Evolutionary conservation across 2,113 vertebrate genomes (phyloP), one percentile per base, ranked within the genome.

Genomic region (Montifringilla adamsi): DNA sequence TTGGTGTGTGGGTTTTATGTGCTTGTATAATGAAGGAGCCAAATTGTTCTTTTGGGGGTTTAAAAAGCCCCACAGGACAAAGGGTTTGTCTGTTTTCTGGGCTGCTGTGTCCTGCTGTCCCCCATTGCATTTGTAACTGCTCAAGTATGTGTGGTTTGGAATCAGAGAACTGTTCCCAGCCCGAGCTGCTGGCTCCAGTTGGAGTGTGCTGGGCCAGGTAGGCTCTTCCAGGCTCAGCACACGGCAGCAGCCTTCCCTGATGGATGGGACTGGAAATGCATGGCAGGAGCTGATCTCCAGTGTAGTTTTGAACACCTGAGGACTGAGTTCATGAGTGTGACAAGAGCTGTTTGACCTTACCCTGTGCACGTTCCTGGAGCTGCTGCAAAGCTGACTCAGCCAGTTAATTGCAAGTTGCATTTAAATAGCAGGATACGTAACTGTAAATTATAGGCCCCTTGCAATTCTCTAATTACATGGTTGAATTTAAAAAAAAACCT

Each of bases 71-170:
- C 53, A 74, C 22, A 37, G 0, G 78, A 84, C 92, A 93, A 92
- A 88, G 89, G 92, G 70, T 95, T 89, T 97, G 94, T 96, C 92
- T 92, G 60, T 88, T 30, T 35, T 85, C 82, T 7, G 62, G 94
- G 74, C 89, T 93, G 90, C 72, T 33, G 67, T 93, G 94, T 96
- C 87, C 95, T 83, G 41, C 6, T 92, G 17, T 96, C 95, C 97
- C 95, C 92, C 11, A 46, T 91, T 12, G 76, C 78, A 66, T 98
- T 94, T 95, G 96, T 98, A 94, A 98, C 97, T 70, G 86, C 83
- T 88, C 97, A 98, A 96, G 84, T 98, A 97, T 98, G 97, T 96
- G 97, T 96, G 97, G 97, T 97, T 98, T 98, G 98, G 98, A 98
- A 97, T 66, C 74, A 93, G 11, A 16, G 80, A 73, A 7, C 33